Evolutionary conservation across 2,113 vertebrate species (phyloP), one percentile per base, ranked within the genome.

Genomic region (Rafetus swinhoei): DNA sequence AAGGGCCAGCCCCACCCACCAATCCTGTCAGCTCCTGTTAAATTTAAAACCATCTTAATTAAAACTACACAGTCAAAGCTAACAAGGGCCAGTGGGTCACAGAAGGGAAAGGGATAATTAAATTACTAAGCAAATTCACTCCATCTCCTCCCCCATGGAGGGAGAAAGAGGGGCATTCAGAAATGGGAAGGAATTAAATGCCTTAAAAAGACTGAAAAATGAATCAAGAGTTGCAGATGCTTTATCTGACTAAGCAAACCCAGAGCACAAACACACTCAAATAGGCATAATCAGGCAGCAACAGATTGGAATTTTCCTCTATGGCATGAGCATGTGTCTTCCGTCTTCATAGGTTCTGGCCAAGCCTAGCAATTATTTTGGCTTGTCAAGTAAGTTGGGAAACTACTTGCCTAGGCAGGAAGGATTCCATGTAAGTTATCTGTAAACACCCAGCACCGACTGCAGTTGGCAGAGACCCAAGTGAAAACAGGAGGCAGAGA

Each of bases 11-110:
- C 69, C 27, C 74, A 93, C 85, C 91, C 39, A 83, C n/a, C 74
- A 3, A 79, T 84, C 87, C 90, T 86, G 90, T 91, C 94, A 96
- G 79, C 88, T 95, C 92, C 89, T 0, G 0, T 93, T 95, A 94
- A 93, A 92, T 90, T 96, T 90, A 94, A 95, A 95, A 79, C 80
- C 57, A 79, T 82, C 87, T 96, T 96, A 97, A 97, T 97, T 97
- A 97, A 95, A 95, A 81, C 79, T 94, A 72, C 91, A 85, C 81
- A 90, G 85, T 72, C 76, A 81, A 86, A 80, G 76, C 88, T 84
- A 88, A 84, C 57, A 82, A 55, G 54, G 62, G 85, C 84, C 82
- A 83, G 76, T 59, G 35, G 39, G n/a, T 94, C 90, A 96, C 1
- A 5, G 54, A 83, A 91, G 27, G 83, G 82, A 90, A 91, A 87